Evolutionary conservation across 2,797 vertebrate species (phyloP).

Genomic region (Heterohyrax brucei): DNA sequence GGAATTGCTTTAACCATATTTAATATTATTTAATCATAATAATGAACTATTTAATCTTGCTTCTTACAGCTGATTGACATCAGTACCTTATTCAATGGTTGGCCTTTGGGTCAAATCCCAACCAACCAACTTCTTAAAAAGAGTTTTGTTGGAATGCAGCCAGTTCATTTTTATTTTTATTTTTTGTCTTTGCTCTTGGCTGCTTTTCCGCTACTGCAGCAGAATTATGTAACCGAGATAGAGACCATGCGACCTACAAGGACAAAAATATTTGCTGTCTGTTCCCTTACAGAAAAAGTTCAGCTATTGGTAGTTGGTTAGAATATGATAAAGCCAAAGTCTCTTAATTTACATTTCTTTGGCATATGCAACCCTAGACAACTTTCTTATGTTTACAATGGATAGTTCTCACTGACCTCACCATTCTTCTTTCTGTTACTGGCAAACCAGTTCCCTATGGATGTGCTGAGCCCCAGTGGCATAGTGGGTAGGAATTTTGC

Average conservation of each 20-base stretch:
- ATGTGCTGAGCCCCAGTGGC: too few relatives aligned
- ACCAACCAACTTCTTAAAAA: neutral
- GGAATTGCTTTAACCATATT: neutral
- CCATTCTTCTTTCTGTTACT: neutral
- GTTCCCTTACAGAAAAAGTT: neutral
- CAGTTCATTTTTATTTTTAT: neutral
- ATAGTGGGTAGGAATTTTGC: too few relatives aligned
- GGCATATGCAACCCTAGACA: neutral
- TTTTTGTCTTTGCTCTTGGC: neutral
- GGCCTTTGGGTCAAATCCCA: neutral
- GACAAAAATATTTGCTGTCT: neutral
- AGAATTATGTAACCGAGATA: neutral
- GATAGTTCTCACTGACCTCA: neutral
- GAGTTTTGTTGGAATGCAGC: neutral
- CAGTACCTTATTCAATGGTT: neutral
- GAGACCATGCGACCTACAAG: neutral
- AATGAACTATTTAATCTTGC: neutral
- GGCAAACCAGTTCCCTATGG: too few relatives aligned
- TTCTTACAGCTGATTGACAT: neutral
- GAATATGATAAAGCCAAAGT: neutral
- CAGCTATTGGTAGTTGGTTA: neutral
- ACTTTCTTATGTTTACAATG: neutral
- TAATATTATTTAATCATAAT: neutral
- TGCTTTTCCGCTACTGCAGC: neutral
- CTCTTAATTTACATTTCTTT: constrained; percentile 52